Percentiles rank a stretch among this genome's conserved stretches.
These are phyloP conservation scores for Terrapene triunguis DNA, from an alignment of 2,113 vertebrate genomes.

Conservation along the genomic window DNA sequence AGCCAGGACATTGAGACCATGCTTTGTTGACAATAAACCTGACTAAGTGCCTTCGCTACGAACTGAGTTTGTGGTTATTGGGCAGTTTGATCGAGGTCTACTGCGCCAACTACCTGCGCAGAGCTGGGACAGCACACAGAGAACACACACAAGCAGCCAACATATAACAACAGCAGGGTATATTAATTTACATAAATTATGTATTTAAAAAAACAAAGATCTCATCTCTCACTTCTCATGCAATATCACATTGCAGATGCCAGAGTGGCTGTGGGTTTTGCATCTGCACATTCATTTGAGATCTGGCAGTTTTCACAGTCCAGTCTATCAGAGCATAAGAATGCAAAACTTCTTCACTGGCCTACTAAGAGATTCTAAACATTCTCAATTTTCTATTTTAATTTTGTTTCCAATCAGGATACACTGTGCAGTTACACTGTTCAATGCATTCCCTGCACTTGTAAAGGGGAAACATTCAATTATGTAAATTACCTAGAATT, in stretches of 20 bases:
- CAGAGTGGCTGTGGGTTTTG: neutral
- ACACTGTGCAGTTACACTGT: neutral
- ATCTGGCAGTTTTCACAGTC: neutral
- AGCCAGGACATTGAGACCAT: too few species aligned
- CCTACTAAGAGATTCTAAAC: neutral
- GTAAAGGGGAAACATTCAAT: neutral
- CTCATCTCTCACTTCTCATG: neutral
- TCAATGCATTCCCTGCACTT: neutral
- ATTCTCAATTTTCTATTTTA: neutral
- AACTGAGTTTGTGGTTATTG: too few species aligned
- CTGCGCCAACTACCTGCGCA: too few species aligned
- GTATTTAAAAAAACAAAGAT: neutral
- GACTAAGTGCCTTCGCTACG: too few species aligned
- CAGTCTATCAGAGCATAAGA: neutral
- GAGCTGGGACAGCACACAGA: too few species aligned
- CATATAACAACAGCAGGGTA: too few species aligned
- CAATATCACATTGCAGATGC: neutral
- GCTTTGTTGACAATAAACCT: too few species aligned
- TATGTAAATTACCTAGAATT: neutral
- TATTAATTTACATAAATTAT: neutral
- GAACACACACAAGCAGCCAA: too few species aligned
- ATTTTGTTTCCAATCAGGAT: neutral
- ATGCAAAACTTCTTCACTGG: neutral
- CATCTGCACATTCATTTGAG: neutral
- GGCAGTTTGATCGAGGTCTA: too few species aligned